These are phyloP conservation scores for Chaetodon auriga DNA, from an alignment of 2,113 vertebrate species.

Conservation along the genomic window DNA sequence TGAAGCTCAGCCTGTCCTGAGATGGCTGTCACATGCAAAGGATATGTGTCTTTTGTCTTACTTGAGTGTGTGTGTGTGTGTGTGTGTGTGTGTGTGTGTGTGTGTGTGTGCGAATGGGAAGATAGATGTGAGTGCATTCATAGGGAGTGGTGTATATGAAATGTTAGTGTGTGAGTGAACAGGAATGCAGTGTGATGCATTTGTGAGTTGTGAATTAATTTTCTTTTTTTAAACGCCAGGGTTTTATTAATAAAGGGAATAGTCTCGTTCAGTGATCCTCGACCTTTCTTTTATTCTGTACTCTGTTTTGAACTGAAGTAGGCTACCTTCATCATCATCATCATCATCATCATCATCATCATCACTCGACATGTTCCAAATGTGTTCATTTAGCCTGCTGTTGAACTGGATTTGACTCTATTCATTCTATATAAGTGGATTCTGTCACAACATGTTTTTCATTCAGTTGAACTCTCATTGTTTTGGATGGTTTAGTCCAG, in stretches of 20 bases:
- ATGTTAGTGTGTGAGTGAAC: neutral
- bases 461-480: too few species aligned
- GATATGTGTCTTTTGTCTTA: conserved; percentile 71
- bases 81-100: conserved; percentile 3
- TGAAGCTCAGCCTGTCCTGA: conserved; percentile 50
- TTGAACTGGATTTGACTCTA: neutral
- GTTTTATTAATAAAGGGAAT: neutral
- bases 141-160: neutral
- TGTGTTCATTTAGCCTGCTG: neutral
- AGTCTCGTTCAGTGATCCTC: too few species aligned
- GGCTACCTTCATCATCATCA: too few species aligned
- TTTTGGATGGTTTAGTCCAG: too few species aligned
- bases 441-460: too few species aligned
- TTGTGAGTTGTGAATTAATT: neutral
- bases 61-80: conserved; percentile 12
- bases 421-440: neutral
- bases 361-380: too few species aligned
- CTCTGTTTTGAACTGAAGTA: too few species aligned
- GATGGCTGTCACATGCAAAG: conserved; percentile 74
- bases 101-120: neutral
- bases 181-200: too few species aligned
- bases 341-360: too few species aligned
- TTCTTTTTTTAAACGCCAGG: neutral
- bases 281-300: neutral
- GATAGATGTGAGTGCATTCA: neutral